phyloP scores from a whole-genome alignment of 2,113 vertebrate genomes.

The Glaucomys volans region DNA sequence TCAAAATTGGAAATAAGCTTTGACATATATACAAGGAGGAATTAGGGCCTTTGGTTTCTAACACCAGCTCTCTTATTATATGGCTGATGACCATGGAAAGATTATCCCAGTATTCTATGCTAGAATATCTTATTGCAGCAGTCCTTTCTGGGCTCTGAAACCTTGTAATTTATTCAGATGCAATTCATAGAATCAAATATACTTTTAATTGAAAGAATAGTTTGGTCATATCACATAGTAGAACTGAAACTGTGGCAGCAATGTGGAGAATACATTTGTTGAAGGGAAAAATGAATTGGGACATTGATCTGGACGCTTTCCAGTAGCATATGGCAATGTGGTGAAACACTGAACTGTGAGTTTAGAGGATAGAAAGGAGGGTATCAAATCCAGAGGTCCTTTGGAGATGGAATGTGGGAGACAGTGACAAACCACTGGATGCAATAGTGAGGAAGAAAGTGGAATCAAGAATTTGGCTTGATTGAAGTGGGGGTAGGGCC shows the following conservation, averaged over 20 bases:
- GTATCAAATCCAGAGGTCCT: neutral
- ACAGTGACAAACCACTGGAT: neutral
- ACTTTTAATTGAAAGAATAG: neutral
- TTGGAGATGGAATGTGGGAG: neutral
- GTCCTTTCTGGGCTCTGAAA: neutral
- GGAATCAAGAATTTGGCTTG: neutral
- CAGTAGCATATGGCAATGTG: neutral
- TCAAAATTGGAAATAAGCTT: conserved; percentile 37
- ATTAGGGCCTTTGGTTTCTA: neutral
- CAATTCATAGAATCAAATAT: neutral
- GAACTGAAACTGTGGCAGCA: neutral
- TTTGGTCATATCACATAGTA: neutral
- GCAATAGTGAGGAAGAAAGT: neutral
- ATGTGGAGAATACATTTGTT: neutral
- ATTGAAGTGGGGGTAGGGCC: neutral
- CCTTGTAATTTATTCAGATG: neutral
- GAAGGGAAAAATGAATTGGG: neutral
- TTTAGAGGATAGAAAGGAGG: neutral
- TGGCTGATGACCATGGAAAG: neutral
- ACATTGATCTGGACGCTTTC: neutral
- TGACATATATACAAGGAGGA: neutral
- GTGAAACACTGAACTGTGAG: neutral
- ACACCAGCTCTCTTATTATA: neutral
- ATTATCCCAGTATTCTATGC: neutral
- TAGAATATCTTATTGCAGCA: neutral